phyloP scores from a whole-genome alignment of 1,140 invertebrate genomes.

The Diabrotica virgifera region DNA sequence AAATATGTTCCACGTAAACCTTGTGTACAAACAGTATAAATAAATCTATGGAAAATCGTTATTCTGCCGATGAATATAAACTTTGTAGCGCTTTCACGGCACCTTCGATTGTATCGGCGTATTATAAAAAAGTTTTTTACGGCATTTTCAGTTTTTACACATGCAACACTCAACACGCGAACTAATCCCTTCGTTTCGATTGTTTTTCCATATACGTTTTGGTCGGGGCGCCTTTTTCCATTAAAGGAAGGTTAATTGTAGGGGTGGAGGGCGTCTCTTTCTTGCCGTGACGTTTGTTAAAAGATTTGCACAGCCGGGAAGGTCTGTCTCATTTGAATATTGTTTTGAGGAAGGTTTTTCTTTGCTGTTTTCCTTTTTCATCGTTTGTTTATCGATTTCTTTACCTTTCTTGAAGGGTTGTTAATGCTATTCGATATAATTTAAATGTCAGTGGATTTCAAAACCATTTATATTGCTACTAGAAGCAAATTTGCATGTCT shows the following conservation, averaged over 20 bases:
- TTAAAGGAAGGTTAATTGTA: background rate
- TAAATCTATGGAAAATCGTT: slow-evolving; percentile 27
- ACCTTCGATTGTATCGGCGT: slow-evolving; percentile 29
- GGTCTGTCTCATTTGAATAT: slow-evolving; percentile 18
- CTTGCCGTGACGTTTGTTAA: slow-evolving; percentile 13
- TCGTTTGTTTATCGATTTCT: background rate
- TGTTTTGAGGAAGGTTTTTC: slow-evolving; percentile 13
- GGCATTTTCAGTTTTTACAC: slow-evolving; percentile 33
- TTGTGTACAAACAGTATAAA: slow-evolving; percentile 3
- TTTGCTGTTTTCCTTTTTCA: background rate
- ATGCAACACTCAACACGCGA: slow-evolving; percentile 33
- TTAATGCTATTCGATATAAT: no score
- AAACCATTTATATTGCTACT: no score
- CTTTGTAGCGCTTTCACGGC: slow-evolving; percentile 28
- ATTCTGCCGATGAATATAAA: slow-evolving; percentile 19
- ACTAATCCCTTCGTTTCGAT: slow-evolving; percentile 21
- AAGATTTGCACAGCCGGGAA: slow-evolving; percentile 6
- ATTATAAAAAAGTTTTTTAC: slow-evolving; percentile 36
- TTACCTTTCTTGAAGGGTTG: no score
- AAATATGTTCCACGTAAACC: background rate
- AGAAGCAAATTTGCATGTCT: no score
- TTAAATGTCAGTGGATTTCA: no score
- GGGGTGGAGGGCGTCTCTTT: slow-evolving; percentile 1
- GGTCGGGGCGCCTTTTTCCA: slow-evolving; percentile 9
- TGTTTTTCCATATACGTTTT: slow-evolving; percentile 12